phyloP scores from a whole-genome alignment of 2,888 invertebrate species.

The Buathra laborator region DNA sequence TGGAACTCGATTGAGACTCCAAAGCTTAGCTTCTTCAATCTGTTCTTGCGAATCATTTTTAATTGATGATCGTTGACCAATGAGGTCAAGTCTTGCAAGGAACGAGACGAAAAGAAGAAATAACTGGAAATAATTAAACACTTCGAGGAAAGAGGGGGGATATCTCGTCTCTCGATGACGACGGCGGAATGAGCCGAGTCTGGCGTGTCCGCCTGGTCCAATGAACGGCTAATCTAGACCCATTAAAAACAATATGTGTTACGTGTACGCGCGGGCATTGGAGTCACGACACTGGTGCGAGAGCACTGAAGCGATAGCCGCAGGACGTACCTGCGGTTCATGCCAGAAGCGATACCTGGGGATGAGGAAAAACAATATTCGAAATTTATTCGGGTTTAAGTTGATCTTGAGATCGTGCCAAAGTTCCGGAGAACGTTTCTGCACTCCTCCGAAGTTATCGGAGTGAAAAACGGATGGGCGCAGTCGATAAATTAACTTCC shows the following conservation, averaged over 20 bases:
- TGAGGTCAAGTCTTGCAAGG: too few species aligned
- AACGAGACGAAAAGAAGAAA: too few species aligned
- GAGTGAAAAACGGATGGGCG: not conserved
- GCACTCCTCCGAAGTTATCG: not conserved
- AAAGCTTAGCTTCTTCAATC: too few species aligned
- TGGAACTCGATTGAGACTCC: too few species aligned
- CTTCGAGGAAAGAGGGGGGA: too few species aligned
- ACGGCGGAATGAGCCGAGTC: constrained; percentile 36
- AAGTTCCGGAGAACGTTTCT: not conserved
- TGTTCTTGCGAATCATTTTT: too few species aligned
- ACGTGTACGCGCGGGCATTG: constrained; percentile 36
- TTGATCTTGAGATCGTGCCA: not conserved
- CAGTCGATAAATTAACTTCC: not conserved
- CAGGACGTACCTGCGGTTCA: constrained; percentile 30
- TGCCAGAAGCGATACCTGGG: constrained; percentile 2
- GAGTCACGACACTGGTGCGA: constrained; percentile 20
- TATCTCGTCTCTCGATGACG: constrained; percentile 16
- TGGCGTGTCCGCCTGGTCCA: constrained; percentile 54
- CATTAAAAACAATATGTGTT: constrained; percentile 71
- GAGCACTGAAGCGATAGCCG: not conserved
- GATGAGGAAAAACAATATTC: not conserved
- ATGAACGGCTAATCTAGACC: constrained; percentile 70
- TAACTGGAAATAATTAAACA: too few species aligned
- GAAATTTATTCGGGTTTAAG: not conserved
- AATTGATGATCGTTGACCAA: too few species aligned